Conservation (phyloP, 2,113 vertebrate species). For the Poeciliopsis retropinna region DNA sequence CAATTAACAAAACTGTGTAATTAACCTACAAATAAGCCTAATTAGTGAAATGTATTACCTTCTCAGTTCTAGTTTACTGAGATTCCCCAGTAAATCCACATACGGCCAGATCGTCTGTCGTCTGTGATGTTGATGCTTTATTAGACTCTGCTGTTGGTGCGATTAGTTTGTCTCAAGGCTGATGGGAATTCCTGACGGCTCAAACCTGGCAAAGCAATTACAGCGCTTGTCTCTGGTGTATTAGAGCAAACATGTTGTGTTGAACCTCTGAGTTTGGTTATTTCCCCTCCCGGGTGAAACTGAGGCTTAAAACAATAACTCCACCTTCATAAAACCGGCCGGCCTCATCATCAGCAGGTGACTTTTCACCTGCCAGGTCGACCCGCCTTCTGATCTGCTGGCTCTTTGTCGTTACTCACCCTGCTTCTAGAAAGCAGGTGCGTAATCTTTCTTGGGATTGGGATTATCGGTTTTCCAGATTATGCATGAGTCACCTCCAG, state of each 20-base stretch:
- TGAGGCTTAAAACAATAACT: background rate
- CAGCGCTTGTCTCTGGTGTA: constrained; percentile 41
- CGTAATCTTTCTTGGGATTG: constrained; percentile 37
- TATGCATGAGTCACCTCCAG: constrained; percentile 34
- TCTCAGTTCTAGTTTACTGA: background rate
- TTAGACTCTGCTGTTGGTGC: constrained; percentile 66
- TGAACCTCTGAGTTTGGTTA: constrained; percentile 2
- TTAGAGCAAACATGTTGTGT: constrained; percentile 13
- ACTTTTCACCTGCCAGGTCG: background rate
- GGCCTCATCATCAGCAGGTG: background rate
- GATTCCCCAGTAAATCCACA: constrained; percentile 2
- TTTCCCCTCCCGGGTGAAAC: background rate
- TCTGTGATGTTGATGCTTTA: constrained; percentile 46
- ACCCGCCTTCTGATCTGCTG: constrained; percentile 14
- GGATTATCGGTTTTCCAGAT: constrained; percentile 66
- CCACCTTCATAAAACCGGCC: background rate
- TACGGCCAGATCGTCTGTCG: constrained; percentile 37
- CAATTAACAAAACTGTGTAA: background rate
- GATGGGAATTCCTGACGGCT: too few species aligned
- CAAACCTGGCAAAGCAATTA: constrained; percentile 64
- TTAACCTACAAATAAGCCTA: background rate
- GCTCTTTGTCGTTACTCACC: constrained; percentile 4
- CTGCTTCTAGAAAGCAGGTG: background rate
- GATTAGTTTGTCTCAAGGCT: constrained; percentile 19
- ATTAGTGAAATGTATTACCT: background rate